These are phyloP conservation scores for Cyphomyrus discorhynchus DNA, from an alignment of 2,113 vertebrate species.

Conservation along the genomic window DNA sequence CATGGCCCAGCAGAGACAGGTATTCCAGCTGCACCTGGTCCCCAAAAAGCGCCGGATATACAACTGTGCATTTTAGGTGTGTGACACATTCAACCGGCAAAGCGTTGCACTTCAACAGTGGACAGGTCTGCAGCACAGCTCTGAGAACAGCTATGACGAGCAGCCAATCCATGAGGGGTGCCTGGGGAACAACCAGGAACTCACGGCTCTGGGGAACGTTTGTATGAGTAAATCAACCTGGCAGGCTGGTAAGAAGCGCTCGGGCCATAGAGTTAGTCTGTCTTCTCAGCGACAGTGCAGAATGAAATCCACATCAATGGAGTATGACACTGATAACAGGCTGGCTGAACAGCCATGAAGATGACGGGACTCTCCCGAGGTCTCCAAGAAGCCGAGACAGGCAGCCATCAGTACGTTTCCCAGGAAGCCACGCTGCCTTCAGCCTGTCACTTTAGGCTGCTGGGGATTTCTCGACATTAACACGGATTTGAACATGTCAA, in stretches of 20 bases:
- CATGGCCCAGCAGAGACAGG: background rate
- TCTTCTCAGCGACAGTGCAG: slow-evolving; percentile 35
- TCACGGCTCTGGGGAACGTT: background rate
- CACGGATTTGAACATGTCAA: slow-evolving; percentile 26
- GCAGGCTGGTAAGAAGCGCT: slow-evolving; percentile 36
- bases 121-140: slow-evolving; percentile 18
- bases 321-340: slow-evolving; percentile 43
- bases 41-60: background rate
- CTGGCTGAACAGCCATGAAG: slow-evolving; percentile 34
- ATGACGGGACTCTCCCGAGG: slow-evolving; percentile 39
- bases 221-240: slow-evolving; percentile 28
- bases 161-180: background rate
- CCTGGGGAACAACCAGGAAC: background rate
- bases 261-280: slow-evolving; percentile 28
- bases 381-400: slow-evolving; percentile 26
- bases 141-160: slow-evolving; percentile 28
- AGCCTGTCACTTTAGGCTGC: slow-evolving; percentile 34
- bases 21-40: background rate
- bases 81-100: slow-evolving; percentile 27
- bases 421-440: slow-evolving; percentile 25
- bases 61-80: background rate
- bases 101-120: slow-evolving; percentile 11
- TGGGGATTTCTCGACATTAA: slow-evolving; percentile 30
- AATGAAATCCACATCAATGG: slow-evolving; percentile 47
- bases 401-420: slow-evolving; percentile 17